Percentiles rank a stretch among this genome's conserved stretches.
These are phyloP conservation scores for Schizopygopsis pylzovi DNA, from an alignment of 2,797 vertebrate genomes.

Conservation along the genomic window DNA sequence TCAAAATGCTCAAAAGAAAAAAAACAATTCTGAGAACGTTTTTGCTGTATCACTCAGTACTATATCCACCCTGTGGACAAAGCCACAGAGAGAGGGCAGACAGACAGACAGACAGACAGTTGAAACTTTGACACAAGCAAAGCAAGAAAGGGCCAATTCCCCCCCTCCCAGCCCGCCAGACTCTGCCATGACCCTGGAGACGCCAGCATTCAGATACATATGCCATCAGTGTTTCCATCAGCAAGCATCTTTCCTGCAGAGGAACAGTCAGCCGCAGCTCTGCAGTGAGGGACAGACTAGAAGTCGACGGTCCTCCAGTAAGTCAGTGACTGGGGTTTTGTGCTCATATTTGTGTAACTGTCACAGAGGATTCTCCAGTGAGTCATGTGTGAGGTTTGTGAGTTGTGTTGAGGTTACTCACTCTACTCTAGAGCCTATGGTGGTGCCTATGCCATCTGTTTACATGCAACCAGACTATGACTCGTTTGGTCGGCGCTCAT, in stretches of 20 bases:
- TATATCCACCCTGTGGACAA: background rate
- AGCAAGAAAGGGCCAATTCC: slow-evolving; percentile 12
- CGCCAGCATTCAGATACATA: slow-evolving; percentile 26
- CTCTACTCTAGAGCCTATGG: background rate
- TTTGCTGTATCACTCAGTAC: background rate
- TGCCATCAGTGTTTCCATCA: slow-evolving; percentile 6
- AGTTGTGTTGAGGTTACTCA: background rate
- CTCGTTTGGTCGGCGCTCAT: background rate
- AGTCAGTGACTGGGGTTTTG: background rate
- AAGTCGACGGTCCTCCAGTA: background rate
- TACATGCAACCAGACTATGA: background rate
- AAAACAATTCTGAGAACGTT: no score
- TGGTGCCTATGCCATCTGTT: background rate
- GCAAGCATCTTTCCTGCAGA: background rate
- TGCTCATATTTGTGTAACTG: background rate
- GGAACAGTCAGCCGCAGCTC: background rate
- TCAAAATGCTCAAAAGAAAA: background rate
- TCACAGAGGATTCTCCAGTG: slow-evolving; percentile 15
- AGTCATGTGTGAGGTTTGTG: slow-evolving; percentile 13
- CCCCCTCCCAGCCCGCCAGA: background rate
- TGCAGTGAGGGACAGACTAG: background rate
- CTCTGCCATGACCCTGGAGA: background rate
- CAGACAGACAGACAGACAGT: background rate
- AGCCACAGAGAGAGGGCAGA: slow-evolving; percentile 1
- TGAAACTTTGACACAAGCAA: background rate